Percentiles rank a stretch among this genome's conserved stretches.
Conservation (phyloP, 2,797 vertebrate species). For the Oreochromis mossambicus region DNA sequence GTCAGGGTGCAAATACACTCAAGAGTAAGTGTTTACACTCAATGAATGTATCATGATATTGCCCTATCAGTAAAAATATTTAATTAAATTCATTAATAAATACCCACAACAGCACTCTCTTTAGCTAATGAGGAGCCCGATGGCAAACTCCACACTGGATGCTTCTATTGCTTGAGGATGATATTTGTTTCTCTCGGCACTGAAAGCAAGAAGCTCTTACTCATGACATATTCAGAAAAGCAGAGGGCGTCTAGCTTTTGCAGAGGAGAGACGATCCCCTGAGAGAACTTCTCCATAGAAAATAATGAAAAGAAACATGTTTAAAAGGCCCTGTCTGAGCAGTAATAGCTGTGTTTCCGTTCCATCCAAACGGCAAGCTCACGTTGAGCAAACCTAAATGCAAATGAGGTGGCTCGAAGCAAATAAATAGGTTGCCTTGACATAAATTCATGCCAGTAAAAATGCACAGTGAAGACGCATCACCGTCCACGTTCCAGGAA, state of each 20-base stretch:
- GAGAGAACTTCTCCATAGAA: conserved; percentile 5
- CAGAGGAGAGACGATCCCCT: neutral
- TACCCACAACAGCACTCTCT: neutral
- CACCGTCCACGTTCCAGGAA: neutral
- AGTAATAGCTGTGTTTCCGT: neutral
- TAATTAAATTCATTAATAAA: conserved; percentile 5
- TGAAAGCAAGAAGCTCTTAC: neutral
- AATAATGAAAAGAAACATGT: conserved; percentile 19
- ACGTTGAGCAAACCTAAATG: conserved; percentile 10
- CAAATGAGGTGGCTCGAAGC: conserved; percentile 9
- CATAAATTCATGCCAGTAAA: neutral
- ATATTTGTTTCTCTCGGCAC: neutral
- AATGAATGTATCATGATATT: neutral
- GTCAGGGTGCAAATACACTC: neutral
- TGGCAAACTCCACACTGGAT: neutral
- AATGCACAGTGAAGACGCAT: neutral
- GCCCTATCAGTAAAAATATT: conserved; percentile 8
- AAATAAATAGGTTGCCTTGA: conserved; percentile 14
- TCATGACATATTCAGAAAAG: conserved; percentile 4
- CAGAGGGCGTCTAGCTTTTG: neutral
- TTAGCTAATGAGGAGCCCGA: neutral
- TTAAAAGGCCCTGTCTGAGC: conserved; percentile 14
- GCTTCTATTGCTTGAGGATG: neutral
- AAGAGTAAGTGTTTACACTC: neutral
- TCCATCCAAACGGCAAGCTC: neutral